Evolutionary conservation across 1,140 invertebrate genomes (phyloP).

Genomic region (Drosophila chauvacae): DNA sequence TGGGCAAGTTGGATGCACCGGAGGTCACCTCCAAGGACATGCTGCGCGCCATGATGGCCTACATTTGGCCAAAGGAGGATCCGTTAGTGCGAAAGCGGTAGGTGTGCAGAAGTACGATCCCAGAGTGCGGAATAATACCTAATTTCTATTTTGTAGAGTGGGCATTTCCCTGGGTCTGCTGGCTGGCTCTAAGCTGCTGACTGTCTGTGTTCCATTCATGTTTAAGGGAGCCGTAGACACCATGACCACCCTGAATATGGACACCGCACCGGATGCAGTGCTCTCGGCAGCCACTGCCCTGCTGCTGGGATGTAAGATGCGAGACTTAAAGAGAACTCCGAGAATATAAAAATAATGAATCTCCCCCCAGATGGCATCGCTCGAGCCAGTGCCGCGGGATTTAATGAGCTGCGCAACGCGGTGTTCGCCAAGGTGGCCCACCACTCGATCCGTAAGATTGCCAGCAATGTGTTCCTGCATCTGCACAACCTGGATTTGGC

Average conservation of each 20-base stretch:
- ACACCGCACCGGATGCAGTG: slow-evolving; percentile 89
- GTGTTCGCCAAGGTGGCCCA: slow-evolving; percentile 99
- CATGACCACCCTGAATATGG: slow-evolving; percentile 91
- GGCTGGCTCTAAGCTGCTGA: slow-evolving; percentile 93
- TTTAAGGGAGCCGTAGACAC: slow-evolving; percentile 97
- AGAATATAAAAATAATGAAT: neutral
- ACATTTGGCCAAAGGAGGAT: slow-evolving; percentile 96
- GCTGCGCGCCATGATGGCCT: slow-evolving; percentile 93
- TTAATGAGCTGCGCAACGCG: slow-evolving; percentile 98
- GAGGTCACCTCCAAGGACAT: slow-evolving; percentile 91
- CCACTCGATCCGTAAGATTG: slow-evolving; percentile 97
- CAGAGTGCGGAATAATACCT: accelerated
- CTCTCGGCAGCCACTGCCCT: slow-evolving; percentile 91
- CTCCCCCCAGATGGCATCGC: slow-evolving; percentile 94
- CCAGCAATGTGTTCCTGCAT: slow-evolving; percentile 98
- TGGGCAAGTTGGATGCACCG: slow-evolving; percentile 86
- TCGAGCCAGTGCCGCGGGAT: slow-evolving; percentile 93
- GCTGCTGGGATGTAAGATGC: slow-evolving; percentile 94
- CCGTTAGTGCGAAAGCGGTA: slow-evolving; percentile 71
- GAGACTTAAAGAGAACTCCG: neutral
- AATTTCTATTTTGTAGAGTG: slow-evolving; percentile 87
- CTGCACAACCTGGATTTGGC: slow-evolving; percentile 97
- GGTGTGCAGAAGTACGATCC: neutral
- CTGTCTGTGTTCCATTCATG: slow-evolving; percentile 97
- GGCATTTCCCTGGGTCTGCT: slow-evolving; percentile 92